Conservation (phyloP, 2,888 invertebrate genomes). For the Stegana nigrithorax region DNA sequence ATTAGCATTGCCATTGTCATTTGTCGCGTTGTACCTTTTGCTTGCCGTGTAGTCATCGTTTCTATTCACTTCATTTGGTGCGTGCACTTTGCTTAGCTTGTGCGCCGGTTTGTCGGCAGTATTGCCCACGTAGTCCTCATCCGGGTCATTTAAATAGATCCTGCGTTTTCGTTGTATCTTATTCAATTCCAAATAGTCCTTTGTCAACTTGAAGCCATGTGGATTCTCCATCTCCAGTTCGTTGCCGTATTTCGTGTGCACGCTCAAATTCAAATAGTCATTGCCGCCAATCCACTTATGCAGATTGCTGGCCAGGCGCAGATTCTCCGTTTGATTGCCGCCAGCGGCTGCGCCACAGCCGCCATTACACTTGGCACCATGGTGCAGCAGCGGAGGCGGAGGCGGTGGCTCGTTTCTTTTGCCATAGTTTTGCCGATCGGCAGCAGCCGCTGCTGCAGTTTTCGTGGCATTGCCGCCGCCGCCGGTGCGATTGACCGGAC, state of each 20-base stretch:
- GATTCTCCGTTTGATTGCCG: conserved; percentile 83
- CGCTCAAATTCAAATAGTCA: conserved; percentile 58
- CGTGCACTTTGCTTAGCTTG: conserved; percentile 27
- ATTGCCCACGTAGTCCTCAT: conserved; percentile 24
- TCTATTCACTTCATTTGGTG: neutral
- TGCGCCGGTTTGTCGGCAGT: neutral
- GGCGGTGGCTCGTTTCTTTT: conserved; percentile 36
- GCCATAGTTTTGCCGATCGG: conserved; percentile 6
- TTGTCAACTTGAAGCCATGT: conserved; percentile 52
- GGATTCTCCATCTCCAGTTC: conserved; percentile 36
- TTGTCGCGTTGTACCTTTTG: no score
- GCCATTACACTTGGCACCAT: conserved; percentile 70
- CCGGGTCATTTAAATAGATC: conserved; percentile 37
- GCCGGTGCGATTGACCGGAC: conserved; percentile 41
- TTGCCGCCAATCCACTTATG: conserved; percentile 79
- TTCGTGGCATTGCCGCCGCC: conserved; percentile 26
- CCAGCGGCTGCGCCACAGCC: conserved; percentile 18
- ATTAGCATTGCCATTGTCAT: no score
- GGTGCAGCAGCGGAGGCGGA: conserved; percentile 21
- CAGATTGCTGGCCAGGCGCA: conserved; percentile 83
- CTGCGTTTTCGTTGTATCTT: conserved; percentile 45
- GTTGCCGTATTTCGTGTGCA: conserved; percentile 36
- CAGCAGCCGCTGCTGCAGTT: no score
- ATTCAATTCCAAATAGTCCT: conserved; percentile 52
- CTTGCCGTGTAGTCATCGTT: neutral